phyloP scores from a whole-genome alignment of 2,113 vertebrate species.

The Bettongia penicillata region DNA sequence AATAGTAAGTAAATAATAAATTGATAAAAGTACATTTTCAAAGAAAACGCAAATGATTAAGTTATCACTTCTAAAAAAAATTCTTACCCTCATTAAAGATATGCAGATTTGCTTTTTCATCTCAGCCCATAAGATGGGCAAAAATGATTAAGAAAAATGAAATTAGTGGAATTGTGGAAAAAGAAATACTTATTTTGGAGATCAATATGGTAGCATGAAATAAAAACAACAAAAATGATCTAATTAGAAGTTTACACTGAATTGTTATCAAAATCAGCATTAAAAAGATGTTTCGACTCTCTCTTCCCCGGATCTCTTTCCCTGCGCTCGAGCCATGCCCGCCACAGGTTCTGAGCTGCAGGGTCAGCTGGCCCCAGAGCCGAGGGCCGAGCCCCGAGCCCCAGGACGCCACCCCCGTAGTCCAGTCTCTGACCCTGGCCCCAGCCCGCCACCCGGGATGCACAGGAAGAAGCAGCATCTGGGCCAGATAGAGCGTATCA shows the following conservation, averaged over 20 bases:
- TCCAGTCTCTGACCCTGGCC: not conserved
- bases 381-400: too few relatives aligned
- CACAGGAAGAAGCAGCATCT: constrained; percentile 92
- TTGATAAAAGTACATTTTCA: not conserved
- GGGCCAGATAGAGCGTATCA: constrained; percentile 85
- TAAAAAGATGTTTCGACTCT: too few relatives aligned
- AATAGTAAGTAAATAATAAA: too few relatives aligned
- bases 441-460: not conserved
- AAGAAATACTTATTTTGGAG: not conserved
- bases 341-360: not conserved
- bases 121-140: not conserved
- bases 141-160: not conserved
- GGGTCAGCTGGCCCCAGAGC: not conserved
- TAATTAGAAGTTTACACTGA: too few relatives aligned
- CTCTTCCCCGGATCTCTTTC: not conserved
- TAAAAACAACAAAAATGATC: not conserved
- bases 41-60: not conserved
- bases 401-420: not conserved
- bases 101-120: too few relatives aligned
- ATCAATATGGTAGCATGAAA: not conserved
- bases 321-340: not conserved
- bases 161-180: not conserved
- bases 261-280: too few relatives aligned
- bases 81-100: not conserved
- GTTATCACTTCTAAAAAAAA: not conserved